Evolutionary conservation across 2,888 invertebrate species (phyloP), one percentile per base, ranked within the genome.

Genomic region (Herminia tarsipennalis): DNA sequence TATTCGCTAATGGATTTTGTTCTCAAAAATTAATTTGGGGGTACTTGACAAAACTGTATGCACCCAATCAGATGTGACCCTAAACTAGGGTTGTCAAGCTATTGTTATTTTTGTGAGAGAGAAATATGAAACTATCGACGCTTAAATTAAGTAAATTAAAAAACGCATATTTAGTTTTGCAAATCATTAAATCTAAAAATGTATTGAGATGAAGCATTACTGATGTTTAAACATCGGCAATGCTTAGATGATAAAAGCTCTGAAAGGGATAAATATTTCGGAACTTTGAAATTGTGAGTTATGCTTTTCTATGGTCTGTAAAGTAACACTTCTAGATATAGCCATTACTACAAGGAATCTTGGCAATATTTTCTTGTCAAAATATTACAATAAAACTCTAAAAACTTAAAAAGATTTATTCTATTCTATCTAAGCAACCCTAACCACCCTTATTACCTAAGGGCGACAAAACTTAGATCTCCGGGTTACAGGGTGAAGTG

Each of bases 1-100:
- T 78, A 86, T 85, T 84, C 86, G 81, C 88, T 89, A 90, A 90
- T 90, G 88, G 85, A 88, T 89, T 88, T 87, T 88, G 86, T 88
- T 90, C 87, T 86, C 82, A 84, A 86, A 88, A 86, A 89, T 89
- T 89, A 88, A 89, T 90, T 89, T 86, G 84, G 88, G 62, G 88
- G 88, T 88, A 86, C 86, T 86, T 76, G 78, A 86, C 83, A 79
- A 83, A 83, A 83, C 76, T 83, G 87, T 86, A 84, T 80, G 75
- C 86, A 86, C 83, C 86, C 83, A 87, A 88, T 88, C 79, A 81
- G 70, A 66, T 48, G 57, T 73, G 70, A 73, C 79, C 81, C 72
- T 76, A 54, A 40, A 12, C 28, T 58, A 73, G 71, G 76, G 75
- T 62, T 65, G 66, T 40, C 32, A 14, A 13, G 43, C 39, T 37